These are phyloP conservation scores for Gephyroberyx darwinii DNA, from an alignment of 2,797 vertebrate genomes.

Conservation along the genomic window DNA sequence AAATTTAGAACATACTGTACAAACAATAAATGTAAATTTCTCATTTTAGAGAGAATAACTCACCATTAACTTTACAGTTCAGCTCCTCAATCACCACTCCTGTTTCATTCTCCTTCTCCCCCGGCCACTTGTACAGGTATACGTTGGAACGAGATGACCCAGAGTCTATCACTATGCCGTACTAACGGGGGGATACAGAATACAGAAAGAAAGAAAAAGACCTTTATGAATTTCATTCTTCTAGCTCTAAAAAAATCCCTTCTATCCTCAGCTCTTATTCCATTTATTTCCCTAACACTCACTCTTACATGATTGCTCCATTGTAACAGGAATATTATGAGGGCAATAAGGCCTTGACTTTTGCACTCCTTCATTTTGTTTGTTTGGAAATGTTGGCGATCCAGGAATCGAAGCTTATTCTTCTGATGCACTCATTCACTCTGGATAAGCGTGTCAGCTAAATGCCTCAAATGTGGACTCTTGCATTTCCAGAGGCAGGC, in stretches of 20 bases:
- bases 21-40: neutral
- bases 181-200: slow-evolving; percentile 77
- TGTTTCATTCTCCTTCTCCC: slow-evolving; percentile 93
- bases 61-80: slow-evolving; percentile 88
- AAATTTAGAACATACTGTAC: neutral
- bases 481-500: neutral
- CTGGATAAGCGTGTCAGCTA: no score
- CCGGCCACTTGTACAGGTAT: slow-evolving; percentile 94
- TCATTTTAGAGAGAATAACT: slow-evolving; percentile 40
- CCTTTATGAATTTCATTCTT: no score
- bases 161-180: slow-evolving; percentile 93
- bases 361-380: no score
- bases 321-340: no score
- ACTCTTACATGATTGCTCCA: no score
- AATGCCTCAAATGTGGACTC: neutral
- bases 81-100: slow-evolving; percentile 88
- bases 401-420: no score
- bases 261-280: neutral
- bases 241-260: neutral
- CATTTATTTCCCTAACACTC: no score
- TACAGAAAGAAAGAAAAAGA: neutral
- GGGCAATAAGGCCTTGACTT: no score
- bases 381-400: no score
- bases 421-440: no score
- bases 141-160: slow-evolving; percentile 93